These are phyloP conservation scores for Kryphioiulus occultus DNA, from an alignment of 2,888 invertebrate species.

Conservation along the genomic window DNA sequence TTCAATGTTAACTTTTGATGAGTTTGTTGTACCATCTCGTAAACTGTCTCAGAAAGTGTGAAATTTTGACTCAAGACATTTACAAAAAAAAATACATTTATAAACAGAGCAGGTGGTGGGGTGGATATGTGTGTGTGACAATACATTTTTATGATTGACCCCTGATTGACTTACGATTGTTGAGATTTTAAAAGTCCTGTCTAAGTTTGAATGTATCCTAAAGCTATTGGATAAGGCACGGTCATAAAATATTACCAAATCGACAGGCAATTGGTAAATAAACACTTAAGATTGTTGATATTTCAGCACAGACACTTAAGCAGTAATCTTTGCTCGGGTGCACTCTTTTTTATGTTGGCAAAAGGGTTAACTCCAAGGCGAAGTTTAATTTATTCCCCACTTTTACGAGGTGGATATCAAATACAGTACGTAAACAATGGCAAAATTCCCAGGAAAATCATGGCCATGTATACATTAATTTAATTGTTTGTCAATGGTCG, in stretches of 20 bases:
- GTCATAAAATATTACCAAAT: background rate
- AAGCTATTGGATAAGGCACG: slow-evolving; percentile 1
- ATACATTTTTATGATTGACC: background rate
- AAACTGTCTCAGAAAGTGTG: too few species aligned
- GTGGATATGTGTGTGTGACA: too few species aligned
- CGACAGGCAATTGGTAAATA: slow-evolving; percentile 24
- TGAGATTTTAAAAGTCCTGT: slow-evolving; percentile 6
- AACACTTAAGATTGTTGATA: slow-evolving; percentile 38
- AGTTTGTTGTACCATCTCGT: too few species aligned
- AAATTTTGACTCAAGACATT: too few species aligned
- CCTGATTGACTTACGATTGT: background rate
- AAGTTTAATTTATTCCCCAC: background rate
- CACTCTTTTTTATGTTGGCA: background rate
- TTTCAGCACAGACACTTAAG: background rate
- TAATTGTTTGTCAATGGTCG: slow-evolving; percentile 10
- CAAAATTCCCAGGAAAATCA: background rate
- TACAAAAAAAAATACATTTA: too few species aligned
- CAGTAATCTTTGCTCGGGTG: background rate
- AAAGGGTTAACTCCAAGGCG: background rate
- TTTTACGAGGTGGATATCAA: background rate
- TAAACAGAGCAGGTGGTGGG: too few species aligned
- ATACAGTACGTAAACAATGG: background rate
- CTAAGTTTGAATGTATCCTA: background rate
- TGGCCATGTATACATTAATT: background rate
- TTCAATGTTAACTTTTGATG: too few species aligned